Conservation (phyloP, 2,797 vertebrate species). For the Darevskia mixta region DNA sequence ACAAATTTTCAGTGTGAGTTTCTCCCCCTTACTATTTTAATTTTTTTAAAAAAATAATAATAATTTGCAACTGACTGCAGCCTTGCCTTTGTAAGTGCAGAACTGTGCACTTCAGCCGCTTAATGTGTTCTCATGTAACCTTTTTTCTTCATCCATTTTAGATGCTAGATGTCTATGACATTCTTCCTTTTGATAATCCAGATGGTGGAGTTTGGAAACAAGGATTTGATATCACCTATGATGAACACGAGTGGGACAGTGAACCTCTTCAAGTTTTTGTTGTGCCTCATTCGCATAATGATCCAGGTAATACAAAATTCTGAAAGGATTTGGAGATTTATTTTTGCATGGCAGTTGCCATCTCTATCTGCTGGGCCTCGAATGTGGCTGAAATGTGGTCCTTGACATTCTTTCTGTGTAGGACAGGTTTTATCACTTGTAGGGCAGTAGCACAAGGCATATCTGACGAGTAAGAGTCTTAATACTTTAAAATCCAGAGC, state of each 20-base stretch:
- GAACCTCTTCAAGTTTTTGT: conserved; percentile 90
- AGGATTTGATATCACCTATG: conserved; percentile 91
- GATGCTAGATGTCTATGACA: conserved; percentile 91
- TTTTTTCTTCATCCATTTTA: conserved; percentile 70
- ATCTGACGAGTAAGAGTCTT: not conserved
- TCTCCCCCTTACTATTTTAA: not conserved
- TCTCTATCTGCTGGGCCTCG: not conserved
- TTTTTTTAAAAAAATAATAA: not conserved
- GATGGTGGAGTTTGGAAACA: conserved; percentile 95
- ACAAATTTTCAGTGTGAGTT: not conserved
- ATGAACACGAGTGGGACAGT: conserved; percentile 86
- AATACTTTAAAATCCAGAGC: not conserved
- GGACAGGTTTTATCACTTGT: not conserved
- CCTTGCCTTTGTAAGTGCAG: conserved; percentile 1
- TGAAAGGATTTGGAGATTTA: not conserved
- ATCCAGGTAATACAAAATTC: conserved; percentile 84
- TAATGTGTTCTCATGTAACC: conserved; percentile 23
- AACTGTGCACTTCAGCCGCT: not conserved
- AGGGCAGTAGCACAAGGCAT: not conserved
- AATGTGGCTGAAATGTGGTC: not conserved
- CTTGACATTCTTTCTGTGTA: too few species aligned
- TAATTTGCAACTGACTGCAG: not conserved
- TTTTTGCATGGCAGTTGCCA: not conserved
- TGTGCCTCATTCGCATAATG: conserved; percentile 95
- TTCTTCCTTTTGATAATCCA: conserved; percentile 91